Evolutionary conservation across 2,113 vertebrate species (phyloP).

Genomic region (Cathartes aura): DNA sequence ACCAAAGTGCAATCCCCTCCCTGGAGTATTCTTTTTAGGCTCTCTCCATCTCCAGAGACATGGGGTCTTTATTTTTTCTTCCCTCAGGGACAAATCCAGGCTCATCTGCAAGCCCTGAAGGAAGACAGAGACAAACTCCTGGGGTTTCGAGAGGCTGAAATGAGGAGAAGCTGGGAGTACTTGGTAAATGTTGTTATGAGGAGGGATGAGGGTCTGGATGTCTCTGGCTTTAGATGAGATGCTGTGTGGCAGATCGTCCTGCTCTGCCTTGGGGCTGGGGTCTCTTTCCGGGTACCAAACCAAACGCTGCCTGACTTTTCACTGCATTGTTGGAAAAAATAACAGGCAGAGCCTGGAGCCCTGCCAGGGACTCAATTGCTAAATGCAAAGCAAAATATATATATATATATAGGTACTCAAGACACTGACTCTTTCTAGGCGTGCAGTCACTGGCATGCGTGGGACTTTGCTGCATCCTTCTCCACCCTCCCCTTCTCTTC

Average conservation of each 20-base stretch:
- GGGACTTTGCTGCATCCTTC: not conserved
- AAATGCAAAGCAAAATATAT: not conserved
- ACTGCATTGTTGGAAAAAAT: not conserved
- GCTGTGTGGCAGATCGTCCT: too few species aligned
- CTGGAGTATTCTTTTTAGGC: fast-evolving
- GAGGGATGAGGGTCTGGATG: fast-evolving
- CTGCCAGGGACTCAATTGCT: not conserved
- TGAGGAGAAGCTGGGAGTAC: not conserved
- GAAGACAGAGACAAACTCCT: not conserved
- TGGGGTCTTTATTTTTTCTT: fast-evolving
- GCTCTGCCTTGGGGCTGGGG: not conserved
- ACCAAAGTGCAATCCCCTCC: fast-evolving
- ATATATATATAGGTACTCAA: fast-evolving
- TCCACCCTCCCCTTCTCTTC: too few species aligned
- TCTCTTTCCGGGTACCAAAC: not conserved
- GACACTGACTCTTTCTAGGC: not conserved
- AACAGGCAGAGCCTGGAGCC: not conserved
- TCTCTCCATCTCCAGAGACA: fast-evolving
- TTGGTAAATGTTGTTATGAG: not conserved
- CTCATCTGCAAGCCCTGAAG: not conserved
- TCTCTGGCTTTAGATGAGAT: not conserved
- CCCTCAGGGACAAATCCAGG: not conserved
- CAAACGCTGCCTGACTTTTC: fast-evolving
- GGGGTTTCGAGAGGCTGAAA: not conserved
- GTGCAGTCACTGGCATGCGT: fast-evolving